These are phyloP conservation scores for Xyrichtys novacula DNA, from an alignment of 2,797 vertebrate species.

Conservation along the genomic window DNA sequence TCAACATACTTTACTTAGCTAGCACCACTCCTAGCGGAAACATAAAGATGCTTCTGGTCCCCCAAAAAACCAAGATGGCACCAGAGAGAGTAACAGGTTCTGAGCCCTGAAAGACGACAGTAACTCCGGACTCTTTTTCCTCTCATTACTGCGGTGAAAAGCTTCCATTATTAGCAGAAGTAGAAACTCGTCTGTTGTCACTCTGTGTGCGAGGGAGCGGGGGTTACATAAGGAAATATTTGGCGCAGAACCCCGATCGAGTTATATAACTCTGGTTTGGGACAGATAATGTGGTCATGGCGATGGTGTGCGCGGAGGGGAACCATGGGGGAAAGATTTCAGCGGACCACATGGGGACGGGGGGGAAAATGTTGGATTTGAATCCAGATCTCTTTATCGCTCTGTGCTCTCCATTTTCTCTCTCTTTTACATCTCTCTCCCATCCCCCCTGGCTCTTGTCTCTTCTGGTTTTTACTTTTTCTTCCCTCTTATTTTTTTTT, in stretches of 20 bases:
- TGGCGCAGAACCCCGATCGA: slow-evolving; percentile 52
- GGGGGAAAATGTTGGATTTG: not conserved
- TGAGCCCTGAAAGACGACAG: too few species aligned
- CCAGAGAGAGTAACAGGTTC: too few species aligned
- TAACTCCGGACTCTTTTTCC: accelerated
- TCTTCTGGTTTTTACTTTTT: not conserved
- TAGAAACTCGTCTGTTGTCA: slow-evolving; percentile 20
- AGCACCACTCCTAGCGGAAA: not conserved
- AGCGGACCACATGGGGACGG: slow-evolving; percentile 10
- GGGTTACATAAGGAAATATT: slow-evolving; percentile 62
- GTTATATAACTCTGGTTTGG: slow-evolving; percentile 72
- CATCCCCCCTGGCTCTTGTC: too few species aligned
- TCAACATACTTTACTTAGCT: not conserved
- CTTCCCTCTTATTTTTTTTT: not conserved
- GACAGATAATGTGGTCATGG: slow-evolving; percentile 54
- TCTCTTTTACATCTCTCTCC: not conserved
- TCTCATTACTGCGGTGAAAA: not conserved
- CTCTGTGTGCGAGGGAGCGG: slow-evolving; percentile 30
- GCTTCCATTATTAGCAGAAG: slow-evolving; percentile 26
- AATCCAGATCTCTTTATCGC: slow-evolving; percentile 2
- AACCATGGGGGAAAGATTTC: slow-evolving; percentile 1
- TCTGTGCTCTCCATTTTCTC: not conserved
- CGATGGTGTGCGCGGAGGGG: slow-evolving; percentile 14
- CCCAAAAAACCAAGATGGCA: too few species aligned
- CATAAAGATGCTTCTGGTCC: too few species aligned